Conservation (phyloP, 2,888 invertebrate genomes). For the Willowsia nigromaculata region DNA sequence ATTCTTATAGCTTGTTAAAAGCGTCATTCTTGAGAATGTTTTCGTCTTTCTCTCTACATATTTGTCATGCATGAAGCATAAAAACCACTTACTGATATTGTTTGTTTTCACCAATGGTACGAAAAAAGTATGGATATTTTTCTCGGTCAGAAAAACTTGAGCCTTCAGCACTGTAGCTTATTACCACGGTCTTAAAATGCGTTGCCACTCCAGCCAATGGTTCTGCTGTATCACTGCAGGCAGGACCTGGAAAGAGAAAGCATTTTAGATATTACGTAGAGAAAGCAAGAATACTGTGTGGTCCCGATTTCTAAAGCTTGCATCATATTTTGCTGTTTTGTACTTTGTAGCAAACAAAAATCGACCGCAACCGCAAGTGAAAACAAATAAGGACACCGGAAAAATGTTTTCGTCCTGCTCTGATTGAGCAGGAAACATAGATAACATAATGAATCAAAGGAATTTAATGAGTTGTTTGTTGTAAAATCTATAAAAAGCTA, state of each 20-base stretch:
- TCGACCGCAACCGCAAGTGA: neutral
- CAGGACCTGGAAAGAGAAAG: conserved; percentile 83
- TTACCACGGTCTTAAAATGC: conserved; percentile 86
- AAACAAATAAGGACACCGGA: neutral
- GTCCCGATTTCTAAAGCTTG: neutral
- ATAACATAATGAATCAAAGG: neutral
- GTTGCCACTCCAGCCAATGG: conserved; percentile 89
- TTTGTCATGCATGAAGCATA: neutral
- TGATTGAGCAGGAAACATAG: neutral
- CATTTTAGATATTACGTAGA: neutral
- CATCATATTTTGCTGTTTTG: neutral
- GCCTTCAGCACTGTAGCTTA: conserved; percentile 90
- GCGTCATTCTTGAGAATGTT: too few relatives aligned
- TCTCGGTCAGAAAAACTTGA: conserved; percentile 86
- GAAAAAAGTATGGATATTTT: conserved; percentile 89
- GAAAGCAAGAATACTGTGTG: neutral
- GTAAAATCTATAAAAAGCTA: neutral
- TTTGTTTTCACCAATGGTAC: conserved; percentile 89
- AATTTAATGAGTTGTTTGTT: neutral
- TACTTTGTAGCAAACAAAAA: too few relatives aligned
- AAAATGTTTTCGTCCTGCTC: conserved; percentile 1
- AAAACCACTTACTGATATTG: conserved; percentile 83
- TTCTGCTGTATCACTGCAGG: conserved; percentile 90
- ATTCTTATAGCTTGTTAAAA: too few relatives aligned
- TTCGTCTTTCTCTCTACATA: neutral